phyloP scores from a whole-genome alignment of 1,140 invertebrate genomes.

The Sarcophaga peregrina region DNA sequence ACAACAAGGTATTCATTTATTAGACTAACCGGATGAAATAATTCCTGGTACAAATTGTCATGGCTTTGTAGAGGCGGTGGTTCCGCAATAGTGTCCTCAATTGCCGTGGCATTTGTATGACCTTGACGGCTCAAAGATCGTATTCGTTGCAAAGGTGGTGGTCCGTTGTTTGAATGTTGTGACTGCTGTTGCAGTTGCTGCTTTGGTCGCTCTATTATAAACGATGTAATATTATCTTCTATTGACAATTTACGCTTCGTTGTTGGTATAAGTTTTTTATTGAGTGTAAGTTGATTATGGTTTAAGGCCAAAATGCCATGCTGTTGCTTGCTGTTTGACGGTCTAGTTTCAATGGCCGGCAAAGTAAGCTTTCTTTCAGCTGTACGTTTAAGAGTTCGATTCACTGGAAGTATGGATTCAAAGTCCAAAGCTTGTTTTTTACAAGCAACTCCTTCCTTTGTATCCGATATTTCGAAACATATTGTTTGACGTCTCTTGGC shows the following conservation, averaged over 20 bases:
- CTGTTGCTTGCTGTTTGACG: neutral
- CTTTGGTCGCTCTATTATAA: conserved; percentile 44
- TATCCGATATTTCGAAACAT: conserved; percentile 9
- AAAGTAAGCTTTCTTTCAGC: conserved; percentile 27
- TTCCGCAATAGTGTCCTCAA: neutral
- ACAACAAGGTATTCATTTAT: no score
- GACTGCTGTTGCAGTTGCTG: neutral
- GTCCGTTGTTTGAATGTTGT: neutral
- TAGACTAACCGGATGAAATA: neutral
- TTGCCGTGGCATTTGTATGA: neutral
- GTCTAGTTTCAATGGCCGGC: conserved; percentile 6
- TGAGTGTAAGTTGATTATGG: neutral
- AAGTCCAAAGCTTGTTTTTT: conserved; percentile 6
- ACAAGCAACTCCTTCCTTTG: neutral
- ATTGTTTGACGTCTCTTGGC: conserved; percentile 30
- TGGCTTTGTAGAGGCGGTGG: neutral
- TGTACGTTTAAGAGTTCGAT: conserved; percentile 10
- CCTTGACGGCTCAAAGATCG: neutral
- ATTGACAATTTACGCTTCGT: conserved; percentile 42
- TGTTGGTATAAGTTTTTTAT: neutral
- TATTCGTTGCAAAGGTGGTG: neutral
- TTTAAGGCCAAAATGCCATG: neutral
- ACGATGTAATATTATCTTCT: conserved; percentile 47
- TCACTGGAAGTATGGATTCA: neutral
- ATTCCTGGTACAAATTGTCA: neutral